Evolutionary conservation across 2,113 vertebrate species (phyloP), one percentile per base, ranked within the genome.

Genomic region (Eptesicus fuscus): DNA sequence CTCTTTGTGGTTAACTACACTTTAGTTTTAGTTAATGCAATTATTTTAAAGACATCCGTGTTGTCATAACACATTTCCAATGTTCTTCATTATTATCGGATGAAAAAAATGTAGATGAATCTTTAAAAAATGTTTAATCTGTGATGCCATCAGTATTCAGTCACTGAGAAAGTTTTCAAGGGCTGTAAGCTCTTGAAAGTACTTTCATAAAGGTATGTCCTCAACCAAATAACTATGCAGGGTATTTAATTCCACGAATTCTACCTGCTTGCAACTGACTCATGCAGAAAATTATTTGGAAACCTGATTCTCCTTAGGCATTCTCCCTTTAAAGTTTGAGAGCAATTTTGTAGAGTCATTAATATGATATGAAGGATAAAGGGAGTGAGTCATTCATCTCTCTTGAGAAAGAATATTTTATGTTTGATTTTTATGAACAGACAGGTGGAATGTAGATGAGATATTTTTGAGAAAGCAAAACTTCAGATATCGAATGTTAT

Each of bases 381-480:
- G 30, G 12, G 28, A 47, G 12, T 1, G 4, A 90, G 12, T 89
- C 30, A 76, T 7, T 71, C 17, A 49, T 80, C 28, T 76, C 3
- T 90, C 37, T 91, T 32, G 63, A 94, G 37, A 63, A 91, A 35
- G 28, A 82, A 42, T 59, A 79, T 80, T 88, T 96, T 93, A 51
- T 17, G 12, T 80, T 37, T 93, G 20, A 44, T 30, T 92, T 13
- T 84, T 95, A 35, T 51, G 59, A 94, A 85, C 1, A 40, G 61
- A 67, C 6, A 70, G 18, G 51, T 82, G 7, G 42, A 85, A 37
- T n/a, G 56, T 13, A 67, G 47, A 40, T 89, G 35, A 63, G 17
- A 77, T 79, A 70, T 80, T 92, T 94, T 83, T 83, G 61, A 90
- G 51, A 92, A 90, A 61, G n/a, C 4, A 73, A 83, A 93, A 47